These are phyloP conservation scores for Falco columbarius DNA, from an alignment of 2,797 vertebrate species.

Conservation along the genomic window DNA sequence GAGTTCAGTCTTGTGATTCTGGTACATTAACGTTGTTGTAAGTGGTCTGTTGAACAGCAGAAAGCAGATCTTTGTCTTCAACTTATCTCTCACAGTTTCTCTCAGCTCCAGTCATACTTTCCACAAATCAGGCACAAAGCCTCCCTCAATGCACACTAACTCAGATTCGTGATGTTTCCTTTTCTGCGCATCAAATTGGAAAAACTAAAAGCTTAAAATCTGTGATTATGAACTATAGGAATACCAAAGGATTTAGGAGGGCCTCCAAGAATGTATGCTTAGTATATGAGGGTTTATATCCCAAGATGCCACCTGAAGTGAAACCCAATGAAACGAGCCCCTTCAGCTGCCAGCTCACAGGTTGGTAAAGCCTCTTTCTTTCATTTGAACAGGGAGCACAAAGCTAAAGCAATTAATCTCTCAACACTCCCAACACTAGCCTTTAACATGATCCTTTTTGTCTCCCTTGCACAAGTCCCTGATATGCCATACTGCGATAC, in stretches of 20 bases:
- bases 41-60: neutral
- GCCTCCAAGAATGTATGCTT: neutral
- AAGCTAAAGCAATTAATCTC: neutral
- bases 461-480: neutral
- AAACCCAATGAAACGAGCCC: neutral
- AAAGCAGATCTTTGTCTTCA: neutral
- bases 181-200: slow-evolving; percentile 3
- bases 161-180: neutral
- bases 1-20: neutral
- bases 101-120: neutral
- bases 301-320: neutral
- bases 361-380: neutral
- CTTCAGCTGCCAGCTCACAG: neutral
- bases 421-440: neutral
- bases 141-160: neutral
- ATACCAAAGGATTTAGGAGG: neutral
- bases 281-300: neutral
- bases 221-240: neutral
- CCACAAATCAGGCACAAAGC: neutral
- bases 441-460: neutral
- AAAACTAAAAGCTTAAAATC: slow-evolving; percentile 3
- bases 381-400: neutral
- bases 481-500: neutral
- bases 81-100: neutral
- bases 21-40: neutral